Percentiles rank a stretch among this genome's conserved stretches.
Conservation (phyloP, 1,140 invertebrate genomes). For the Drosophila kepulauana region DNA sequence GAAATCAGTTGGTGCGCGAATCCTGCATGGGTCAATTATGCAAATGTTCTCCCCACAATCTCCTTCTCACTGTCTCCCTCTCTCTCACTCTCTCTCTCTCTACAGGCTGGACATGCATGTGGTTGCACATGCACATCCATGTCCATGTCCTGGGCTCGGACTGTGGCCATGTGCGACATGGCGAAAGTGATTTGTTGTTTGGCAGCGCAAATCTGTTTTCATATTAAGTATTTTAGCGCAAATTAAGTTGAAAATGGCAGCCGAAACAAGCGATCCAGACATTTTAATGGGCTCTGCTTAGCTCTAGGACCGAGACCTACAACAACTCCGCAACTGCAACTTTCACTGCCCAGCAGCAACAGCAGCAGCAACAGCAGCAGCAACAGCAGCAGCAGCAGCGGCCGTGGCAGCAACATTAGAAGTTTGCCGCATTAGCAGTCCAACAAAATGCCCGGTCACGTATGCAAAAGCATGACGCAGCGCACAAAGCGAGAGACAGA, state of each 20-base stretch:
- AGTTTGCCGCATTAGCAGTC: conserved; percentile 59
- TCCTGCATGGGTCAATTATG: conserved; percentile 83
- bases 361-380: conserved; percentile 22
- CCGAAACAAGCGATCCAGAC: conserved; percentile 56
- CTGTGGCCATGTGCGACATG: conserved; percentile 53
- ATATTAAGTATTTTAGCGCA: conserved; percentile 82
- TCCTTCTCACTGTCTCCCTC: not conserved
- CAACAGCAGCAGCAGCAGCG: conserved; percentile 17
- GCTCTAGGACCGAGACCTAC: not conserved
- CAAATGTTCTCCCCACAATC: conserved; percentile 63
- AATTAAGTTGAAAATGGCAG: conserved; percentile 73
- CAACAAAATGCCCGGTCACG: conserved; percentile 76
- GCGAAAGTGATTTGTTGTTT: conserved; percentile 80
- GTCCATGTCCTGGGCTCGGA: conserved; percentile 25
- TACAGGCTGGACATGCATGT: no score
- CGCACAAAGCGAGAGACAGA: conserved; percentile 8
- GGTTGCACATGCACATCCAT: conserved; percentile 29
- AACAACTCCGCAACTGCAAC: conserved; percentile 30
- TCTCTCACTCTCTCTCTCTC: not conserved
- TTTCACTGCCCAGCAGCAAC: conserved; percentile 58
- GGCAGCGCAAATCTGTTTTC: conserved; percentile 82
- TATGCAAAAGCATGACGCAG: conserved; percentile 62
- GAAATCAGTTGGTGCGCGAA: conserved; percentile 83
- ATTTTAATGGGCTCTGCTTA: conserved; percentile 31
- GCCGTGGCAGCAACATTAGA: conserved; percentile 35